Base-by-base conservation (phyloP, 1,140 invertebrate species). In the Ceratosolen solmsi region DNA sequence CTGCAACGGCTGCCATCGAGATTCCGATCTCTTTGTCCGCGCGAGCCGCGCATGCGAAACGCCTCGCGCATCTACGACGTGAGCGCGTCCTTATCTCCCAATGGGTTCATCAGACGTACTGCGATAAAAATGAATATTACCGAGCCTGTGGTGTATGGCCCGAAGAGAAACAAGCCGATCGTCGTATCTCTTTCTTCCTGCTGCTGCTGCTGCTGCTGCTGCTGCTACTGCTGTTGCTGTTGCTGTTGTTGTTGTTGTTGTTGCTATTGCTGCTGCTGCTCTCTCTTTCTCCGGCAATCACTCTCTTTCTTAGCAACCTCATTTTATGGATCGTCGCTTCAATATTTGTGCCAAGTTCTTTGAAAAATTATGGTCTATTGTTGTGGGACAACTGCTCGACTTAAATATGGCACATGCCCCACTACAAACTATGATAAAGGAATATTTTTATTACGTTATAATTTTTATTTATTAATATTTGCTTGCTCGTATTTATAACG, bases 1-100 rank as follows among this genome's bases (percentile, higher is more conserved):
- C 54, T 65, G 72, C 38, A 74, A 75, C 54, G 58, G 56, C 68
- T 5, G 54, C 13, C 41, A n/a, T 5, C 51, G 49, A 81, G 73
- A 81, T 81, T 81, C 46, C 46, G 73, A 80, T 75, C 79, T 80
- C 71, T 80, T 80, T 81, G 79, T 81, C 73, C 46, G 49, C 51
- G 5, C 41, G 41, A 36, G 36, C 25, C 70, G 68, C 65, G 65
- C 63, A 82, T 77, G 73, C 74, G 80, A 76, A 72, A 77, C 68
- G 63, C 20, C 63, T 22, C n/a, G 58, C 25, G 68, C 27, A 30
- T 11, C 58, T 36, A 58, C 63, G 27, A 58, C 49, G 17, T 22
- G n/a, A 5, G 0, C 49, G 41, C 25, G 0, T 17, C 27, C 80
- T 76, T 81, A 81, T 76, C 58, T 75, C 30, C 41, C 46, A 60